These are phyloP conservation scores for Xestia xanthographa DNA, from an alignment of 2,888 invertebrate genomes.

Conservation along the genomic window DNA sequence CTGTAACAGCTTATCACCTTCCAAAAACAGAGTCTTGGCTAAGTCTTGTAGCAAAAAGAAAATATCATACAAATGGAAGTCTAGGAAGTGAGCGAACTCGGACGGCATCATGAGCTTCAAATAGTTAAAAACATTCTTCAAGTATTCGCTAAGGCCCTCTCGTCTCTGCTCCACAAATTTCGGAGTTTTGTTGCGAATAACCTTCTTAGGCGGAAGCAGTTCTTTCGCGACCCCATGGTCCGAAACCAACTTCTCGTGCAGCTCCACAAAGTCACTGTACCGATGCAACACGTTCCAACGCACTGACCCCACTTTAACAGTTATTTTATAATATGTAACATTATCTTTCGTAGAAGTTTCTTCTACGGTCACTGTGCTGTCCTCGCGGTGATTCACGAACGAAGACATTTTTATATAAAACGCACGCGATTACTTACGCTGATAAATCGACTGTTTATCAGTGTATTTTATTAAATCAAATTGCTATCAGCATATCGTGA, in stretches of 20 bases:
- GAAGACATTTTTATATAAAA: conserved; percentile 92
- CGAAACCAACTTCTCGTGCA: conserved; percentile 95
- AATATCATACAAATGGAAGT: conserved; percentile 97
- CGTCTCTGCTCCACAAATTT: conserved; percentile 96
- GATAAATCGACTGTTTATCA: conserved; percentile 33
- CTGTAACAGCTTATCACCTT: conserved; percentile 93
- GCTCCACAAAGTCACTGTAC: conserved; percentile 97
- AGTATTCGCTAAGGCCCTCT: conserved; percentile 94
- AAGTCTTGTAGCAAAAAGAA: conserved; percentile 96
- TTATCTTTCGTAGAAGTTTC: conserved; percentile 92
- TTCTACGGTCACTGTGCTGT: conserved; percentile 92
- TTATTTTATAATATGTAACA: conserved; percentile 94
- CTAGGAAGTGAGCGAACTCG: conserved; percentile 95
- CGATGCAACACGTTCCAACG: conserved; percentile 96
- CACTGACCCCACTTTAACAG: conserved; percentile 92
- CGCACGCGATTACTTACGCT: conserved; percentile 32
- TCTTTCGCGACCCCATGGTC: conserved; percentile 96
- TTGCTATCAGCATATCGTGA: conserved; percentile 42
- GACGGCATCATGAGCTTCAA: conserved; percentile 95
- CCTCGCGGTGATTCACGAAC: conserved; percentile 92
- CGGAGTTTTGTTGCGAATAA: conserved; percentile 97
- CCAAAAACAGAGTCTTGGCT: conserved; percentile 94
- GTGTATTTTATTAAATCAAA: conserved; percentile 42
- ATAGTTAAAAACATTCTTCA: conserved; percentile 94
- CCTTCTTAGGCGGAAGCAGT: conserved; percentile 97